Conservation (phyloP, 2,888 invertebrate species). For the Enchytraeus crypticus region DNA sequence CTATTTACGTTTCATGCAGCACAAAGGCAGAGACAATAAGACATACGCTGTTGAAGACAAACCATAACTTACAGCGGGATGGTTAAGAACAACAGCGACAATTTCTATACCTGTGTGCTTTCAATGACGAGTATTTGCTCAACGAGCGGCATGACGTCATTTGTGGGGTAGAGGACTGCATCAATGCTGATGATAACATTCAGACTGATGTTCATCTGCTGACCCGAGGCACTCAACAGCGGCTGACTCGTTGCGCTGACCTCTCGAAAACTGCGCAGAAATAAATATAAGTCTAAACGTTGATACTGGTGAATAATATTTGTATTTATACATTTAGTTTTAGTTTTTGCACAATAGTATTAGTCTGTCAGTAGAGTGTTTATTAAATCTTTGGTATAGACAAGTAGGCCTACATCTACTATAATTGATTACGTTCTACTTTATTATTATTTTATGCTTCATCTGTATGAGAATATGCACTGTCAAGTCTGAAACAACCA, state of each 20-base stretch:
- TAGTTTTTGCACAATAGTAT: not conserved
- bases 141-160: conserved; percentile 69
- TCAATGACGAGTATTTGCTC: conserved; percentile 76
- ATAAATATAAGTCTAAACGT: not conserved
- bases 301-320: not conserved
- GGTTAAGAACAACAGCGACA: too few relatives aligned
- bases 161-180: conserved; percentile 73
- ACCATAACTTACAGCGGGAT: too few relatives aligned
- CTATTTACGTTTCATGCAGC: too few relatives aligned
- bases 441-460: too few relatives aligned
- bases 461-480: too few relatives aligned
- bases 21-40: too few relatives aligned
- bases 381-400: too few relatives aligned
- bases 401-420: too few relatives aligned
- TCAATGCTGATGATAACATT: conserved; percentile 65
- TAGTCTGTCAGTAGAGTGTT: not conserved
- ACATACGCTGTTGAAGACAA: too few relatives aligned
- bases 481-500: too few relatives aligned
- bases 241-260: conserved; percentile 1
- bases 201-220: conserved; percentile 40
- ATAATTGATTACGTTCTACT: too few relatives aligned
- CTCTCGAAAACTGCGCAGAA: not conserved
- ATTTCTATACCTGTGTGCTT: conserved; percentile 62
- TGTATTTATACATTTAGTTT: not conserved
- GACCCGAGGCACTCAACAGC: conserved; percentile 32